phyloP scores from a whole-genome alignment of 2,113 vertebrate genomes.

The Catagonus wagneri region DNA sequence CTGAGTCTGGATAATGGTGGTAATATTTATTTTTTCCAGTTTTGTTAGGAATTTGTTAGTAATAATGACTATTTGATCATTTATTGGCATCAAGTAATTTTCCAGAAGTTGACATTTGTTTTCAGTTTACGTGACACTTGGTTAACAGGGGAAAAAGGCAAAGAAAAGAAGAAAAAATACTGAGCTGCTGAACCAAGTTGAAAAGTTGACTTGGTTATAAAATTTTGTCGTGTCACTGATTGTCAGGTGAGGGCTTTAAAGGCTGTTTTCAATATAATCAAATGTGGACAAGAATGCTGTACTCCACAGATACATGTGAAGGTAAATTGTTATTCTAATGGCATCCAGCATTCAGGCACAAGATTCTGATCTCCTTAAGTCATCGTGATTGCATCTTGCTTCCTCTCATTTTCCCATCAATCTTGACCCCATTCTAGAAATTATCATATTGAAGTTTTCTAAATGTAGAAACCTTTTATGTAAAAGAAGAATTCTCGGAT shows the following conservation, averaged over 20 bases:
- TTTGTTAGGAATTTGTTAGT: conserved; percentile 23
- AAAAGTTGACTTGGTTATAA: neutral
- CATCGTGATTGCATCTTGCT: neutral
- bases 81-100: conserved; percentile 25
- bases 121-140: neutral
- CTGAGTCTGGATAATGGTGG: neutral
- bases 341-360: neutral
- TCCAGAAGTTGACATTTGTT: conserved; percentile 38
- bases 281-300: neutral
- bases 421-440: conserved; percentile 41
- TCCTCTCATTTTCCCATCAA: neutral
- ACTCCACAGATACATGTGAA: neutral
- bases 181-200: neutral
- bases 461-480: neutral
- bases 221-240: neutral
- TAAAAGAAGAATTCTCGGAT: neutral
- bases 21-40: neutral
- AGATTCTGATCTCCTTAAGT: neutral
- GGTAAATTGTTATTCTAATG: neutral
- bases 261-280: neutral
- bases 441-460: neutral
- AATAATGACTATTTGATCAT: neutral
- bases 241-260: neutral
- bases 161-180: neutral
- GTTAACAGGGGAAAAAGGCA: neutral